Evolutionary conservation across 2,113 vertebrate genomes (phyloP).

Genomic region (Sceloporus undulatus): DNA sequence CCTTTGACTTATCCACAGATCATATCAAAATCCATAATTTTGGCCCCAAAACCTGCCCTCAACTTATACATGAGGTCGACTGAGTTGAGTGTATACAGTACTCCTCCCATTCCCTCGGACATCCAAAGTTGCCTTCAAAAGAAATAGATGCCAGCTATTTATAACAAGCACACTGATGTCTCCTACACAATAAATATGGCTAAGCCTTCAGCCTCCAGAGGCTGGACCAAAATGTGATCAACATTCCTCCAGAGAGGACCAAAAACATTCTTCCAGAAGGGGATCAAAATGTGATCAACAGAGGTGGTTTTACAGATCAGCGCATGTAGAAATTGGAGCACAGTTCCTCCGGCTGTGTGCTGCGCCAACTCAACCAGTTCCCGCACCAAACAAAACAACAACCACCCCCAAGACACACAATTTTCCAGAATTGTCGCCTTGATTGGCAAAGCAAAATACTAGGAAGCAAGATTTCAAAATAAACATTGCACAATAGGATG

Average conservation of each 20-base stretch:
- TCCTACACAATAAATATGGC: not conserved
- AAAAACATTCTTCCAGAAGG: too few relatives aligned
- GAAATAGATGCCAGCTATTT: not conserved
- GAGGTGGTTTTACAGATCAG: not conserved
- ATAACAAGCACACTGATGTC: not conserved
- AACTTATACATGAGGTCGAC: too few relatives aligned
- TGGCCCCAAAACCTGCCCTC: too few relatives aligned
- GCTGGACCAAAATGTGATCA: not conserved
- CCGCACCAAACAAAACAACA: too few relatives aligned
- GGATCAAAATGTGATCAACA: not conserved
- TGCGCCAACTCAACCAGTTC: not conserved
- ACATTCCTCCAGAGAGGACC: not conserved
- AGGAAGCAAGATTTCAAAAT: conserved; percentile 32
- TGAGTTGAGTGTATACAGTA: too few relatives aligned
- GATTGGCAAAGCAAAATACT: conserved; percentile 7
- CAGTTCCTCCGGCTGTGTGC: not conserved
- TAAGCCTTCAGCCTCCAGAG: too few relatives aligned
- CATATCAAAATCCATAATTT: too few relatives aligned
- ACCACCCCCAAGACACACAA: not conserved
- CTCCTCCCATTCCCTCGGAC: not conserved
- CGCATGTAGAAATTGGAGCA: not conserved
- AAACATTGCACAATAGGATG: conserved; percentile 11
- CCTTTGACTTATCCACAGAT: too few relatives aligned
- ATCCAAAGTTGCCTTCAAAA: not conserved
- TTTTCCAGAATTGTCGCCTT: conserved; percentile 4